These are phyloP conservation scores for Pantherophis alleghaniensis DNA, from an alignment of 2,797 vertebrate genomes.

Conservation along the genomic window DNA sequence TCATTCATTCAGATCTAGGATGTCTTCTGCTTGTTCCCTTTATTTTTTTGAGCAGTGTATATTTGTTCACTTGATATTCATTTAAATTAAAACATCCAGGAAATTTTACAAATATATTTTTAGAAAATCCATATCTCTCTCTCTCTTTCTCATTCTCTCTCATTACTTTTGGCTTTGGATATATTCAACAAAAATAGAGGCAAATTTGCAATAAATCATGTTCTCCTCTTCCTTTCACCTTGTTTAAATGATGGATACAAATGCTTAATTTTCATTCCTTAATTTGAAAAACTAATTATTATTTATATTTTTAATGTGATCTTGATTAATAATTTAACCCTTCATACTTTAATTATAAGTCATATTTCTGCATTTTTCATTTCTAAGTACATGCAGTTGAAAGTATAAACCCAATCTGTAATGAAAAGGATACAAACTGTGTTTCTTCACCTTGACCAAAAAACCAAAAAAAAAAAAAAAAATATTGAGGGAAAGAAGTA, in stretches of 20 bases:
- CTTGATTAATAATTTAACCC: constrained; percentile 58
- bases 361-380: constrained; percentile 51
- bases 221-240: neutral
- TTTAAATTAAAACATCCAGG: neutral
- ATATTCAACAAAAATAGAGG: neutral
- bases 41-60: too few relatives aligned
- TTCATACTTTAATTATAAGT: constrained; percentile 49
- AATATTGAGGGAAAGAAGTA: constrained; percentile 35
- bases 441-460: constrained; percentile 52
- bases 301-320: constrained; percentile 26
- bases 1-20: too few relatives aligned
- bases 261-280: constrained; percentile 63
- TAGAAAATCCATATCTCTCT: neutral
- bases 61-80: neutral
- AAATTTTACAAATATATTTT: neutral
- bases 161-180: neutral
- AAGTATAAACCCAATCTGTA: constrained; percentile 49
- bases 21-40: too few relatives aligned
- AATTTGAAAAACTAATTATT: constrained; percentile 53
- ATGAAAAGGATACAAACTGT: constrained; percentile 47
- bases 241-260: constrained; percentile 33
- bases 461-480: constrained; percentile 21
- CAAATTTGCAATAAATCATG: neutral
- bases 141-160: too few relatives aligned
- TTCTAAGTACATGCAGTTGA: constrained; percentile 40